These are phyloP conservation scores for Variabilichromis moorii DNA, from an alignment of 2,113 vertebrate species.

Conservation along the genomic window DNA sequence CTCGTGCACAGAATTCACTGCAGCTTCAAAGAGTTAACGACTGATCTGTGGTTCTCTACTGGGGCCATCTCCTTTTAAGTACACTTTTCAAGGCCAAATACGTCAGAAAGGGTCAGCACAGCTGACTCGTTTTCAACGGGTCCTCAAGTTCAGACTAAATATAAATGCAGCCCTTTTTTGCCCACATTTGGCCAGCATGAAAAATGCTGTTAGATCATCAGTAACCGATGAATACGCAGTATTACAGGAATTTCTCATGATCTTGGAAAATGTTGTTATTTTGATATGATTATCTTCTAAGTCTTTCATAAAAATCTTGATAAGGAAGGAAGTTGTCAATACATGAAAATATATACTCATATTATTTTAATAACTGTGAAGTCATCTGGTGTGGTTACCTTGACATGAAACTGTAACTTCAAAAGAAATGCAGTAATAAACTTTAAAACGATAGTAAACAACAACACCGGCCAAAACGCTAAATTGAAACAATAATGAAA, in stretches of 20 bases:
- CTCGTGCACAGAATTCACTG: neutral
- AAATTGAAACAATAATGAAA: neutral
- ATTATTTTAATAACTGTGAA: neutral
- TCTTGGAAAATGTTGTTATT: neutral
- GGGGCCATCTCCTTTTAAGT: neutral
- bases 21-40: neutral
- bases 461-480: neutral
- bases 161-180: neutral
- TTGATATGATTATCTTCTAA: neutral
- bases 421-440: neutral
- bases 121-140: neutral
- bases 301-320: neutral
- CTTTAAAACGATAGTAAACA: neutral
- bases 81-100: neutral
- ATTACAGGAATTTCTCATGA: neutral
- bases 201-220: neutral
- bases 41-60: neutral
- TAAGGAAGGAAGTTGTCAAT: neutral
- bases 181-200: neutral
- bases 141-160: neutral
- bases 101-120: constrained; percentile 2
- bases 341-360: neutral
- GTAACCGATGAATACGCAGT: neutral
- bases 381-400: neutral
- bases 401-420: neutral